Conservation (phyloP, 2,797 vertebrate species). For the Enteromius radiatus region DNA sequence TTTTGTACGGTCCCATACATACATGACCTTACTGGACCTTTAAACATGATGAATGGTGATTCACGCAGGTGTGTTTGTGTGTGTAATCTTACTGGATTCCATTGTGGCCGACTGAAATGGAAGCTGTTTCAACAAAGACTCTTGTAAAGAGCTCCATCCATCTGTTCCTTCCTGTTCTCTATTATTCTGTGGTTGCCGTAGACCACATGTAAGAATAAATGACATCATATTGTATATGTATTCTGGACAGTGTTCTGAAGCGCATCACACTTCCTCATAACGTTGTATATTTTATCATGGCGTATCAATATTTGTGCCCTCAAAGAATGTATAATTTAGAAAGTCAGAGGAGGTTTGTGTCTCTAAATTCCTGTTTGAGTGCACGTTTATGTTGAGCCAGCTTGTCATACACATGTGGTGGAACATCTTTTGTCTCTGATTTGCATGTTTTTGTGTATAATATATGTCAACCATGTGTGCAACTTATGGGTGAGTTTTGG, state of each 20-base stretch:
- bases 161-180: conserved; percentile 37
- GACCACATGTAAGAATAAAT: conserved; percentile 16
- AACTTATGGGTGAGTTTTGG: neutral
- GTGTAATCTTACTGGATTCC: neutral
- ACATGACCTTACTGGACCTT: neutral
- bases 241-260: conserved; percentile 31
- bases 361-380: conserved; percentile 20
- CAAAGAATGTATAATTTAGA: neutral
- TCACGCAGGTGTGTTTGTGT: conserved; percentile 22
- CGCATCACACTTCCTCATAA: conserved; percentile 10
- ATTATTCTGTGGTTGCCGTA: conserved; percentile 29
- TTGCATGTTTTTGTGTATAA: neutral
- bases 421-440: conserved; percentile 7
- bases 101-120: neutral
- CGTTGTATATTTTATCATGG: conserved; percentile 12
- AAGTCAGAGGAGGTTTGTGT: neutral
- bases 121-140: conserved; percentile 32
- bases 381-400: conserved; percentile 27
- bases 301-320: conserved; percentile 6
- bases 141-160: neutral
- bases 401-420: neutral
- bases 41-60: neutral
- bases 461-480: neutral
- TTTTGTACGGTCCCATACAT: neutral
- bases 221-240: conserved; percentile 31